Base-by-base conservation (phyloP, 2,113 vertebrate genomes). In the Nerophis lumbriciformis region DNA sequence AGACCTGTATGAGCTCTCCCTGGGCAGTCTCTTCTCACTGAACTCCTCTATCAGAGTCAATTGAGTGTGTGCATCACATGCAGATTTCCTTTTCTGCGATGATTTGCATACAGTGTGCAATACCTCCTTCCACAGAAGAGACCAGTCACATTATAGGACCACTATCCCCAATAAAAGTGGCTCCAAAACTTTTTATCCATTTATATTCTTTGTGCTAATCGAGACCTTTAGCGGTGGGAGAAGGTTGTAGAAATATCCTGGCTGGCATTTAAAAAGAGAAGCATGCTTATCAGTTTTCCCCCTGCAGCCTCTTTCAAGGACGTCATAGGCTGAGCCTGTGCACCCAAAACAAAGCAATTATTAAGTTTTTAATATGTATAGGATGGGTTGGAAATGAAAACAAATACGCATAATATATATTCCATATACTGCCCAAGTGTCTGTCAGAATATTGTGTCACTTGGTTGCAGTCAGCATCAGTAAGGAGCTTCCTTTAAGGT, bases 191-290 rank as follows among this genome's bases (percentile, higher is more conserved):
- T 4, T 21, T 5, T 42, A 28, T 38, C 14, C 39, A 66, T 80
- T 78, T 75, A 54, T 70, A 75, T 83, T 80, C 73, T 13, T 15
- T 49, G 54, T 16, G 15, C 54, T 63, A 21, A 38, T 57, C 28
- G 8, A 78, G 69, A 55, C 66, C 16, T 70, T 53, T n/a, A 8
- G 61, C 19, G 59, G 50, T 15, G 39, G 3, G 28, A 59, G 74
- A 76, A 85, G 80, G 80, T 81, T 83, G 77, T 10, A 16, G 69
- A 73, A 48, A 73, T 65, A 75, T 75, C 75, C 44, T 35, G 69
- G 66, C 63, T 89, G 84, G 85, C 83, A 84, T 88, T 85, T 88
- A 75, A 88, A 28, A 87, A 78, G 79, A 75, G 66, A 61, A n/a
- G 47, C 53, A 74, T 61, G 59, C 61, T 68, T 80, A 53, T 78